Base-by-base conservation (phyloP, 2,113 vertebrate species). In the Phalacrocorax pelagicus region DNA sequence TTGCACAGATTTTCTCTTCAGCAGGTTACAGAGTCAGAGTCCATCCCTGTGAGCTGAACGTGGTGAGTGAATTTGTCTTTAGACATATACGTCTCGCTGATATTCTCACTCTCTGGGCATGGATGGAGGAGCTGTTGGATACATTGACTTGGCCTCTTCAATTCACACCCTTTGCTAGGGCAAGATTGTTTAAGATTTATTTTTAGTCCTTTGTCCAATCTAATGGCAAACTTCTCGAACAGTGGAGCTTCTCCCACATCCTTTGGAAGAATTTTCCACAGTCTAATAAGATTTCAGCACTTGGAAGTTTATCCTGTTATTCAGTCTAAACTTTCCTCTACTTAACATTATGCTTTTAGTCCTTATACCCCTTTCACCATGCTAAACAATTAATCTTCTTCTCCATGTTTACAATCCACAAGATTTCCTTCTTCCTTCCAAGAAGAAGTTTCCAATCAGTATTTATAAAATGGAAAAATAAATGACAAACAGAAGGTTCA, bases 401-500 rank as follows among this genome's bases (percentile, higher is more conserved):
- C 92, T 86, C 91, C 23, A 46, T 97, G 97, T 97, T 98, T 98
- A 96, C 96, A 97, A 96, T 97, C 96, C 94, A 92, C 86, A 79
- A 97, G 91, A 84, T 95, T 97, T 97, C 96, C 91, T 92, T 77
- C 92, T 87, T 91, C 90, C 86, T 97, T 97, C 96, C 97, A 97
- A 97, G 92, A 92, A 97, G 96, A 89, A 92, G 91, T 98, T 98
- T 97, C 97, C 97, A 96, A 96, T 97, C 93, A 65, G 96, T 88
- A 96, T 97, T 97, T 88, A 61, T 97, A 97, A 96, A 94, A 94
- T 97, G 97, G 97, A 97, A 98, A 98, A 98, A 97, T 94, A 97
- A 98, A 98, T 96, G 95, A 96, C 95, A 97, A 98, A 97, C 96
- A 97, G 95, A 97, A 97, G 92, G 87, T 88, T 92, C 74, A 74